These are phyloP conservation scores for Neolamprologus variostigma DNA, from an alignment of 2,113 vertebrate species.

Conservation along the genomic window DNA sequence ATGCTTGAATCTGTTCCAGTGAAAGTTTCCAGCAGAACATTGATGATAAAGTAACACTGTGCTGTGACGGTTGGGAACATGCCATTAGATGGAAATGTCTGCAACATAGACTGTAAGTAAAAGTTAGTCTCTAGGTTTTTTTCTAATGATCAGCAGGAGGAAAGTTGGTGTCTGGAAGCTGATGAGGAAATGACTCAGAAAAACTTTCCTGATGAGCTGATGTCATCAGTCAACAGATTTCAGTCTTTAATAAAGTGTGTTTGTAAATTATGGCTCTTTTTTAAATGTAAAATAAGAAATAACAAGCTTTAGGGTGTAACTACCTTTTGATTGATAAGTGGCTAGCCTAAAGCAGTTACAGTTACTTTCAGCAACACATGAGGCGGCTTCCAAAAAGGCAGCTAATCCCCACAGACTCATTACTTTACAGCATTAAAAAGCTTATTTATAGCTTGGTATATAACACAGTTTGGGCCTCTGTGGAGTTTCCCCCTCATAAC, in stretches of 20 bases:
- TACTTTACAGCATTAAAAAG: not conserved
- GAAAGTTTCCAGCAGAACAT: not conserved
- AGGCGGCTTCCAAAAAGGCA: rapidly evolving
- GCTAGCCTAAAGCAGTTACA: not conserved
- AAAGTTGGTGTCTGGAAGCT: not conserved
- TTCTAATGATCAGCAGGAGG: not conserved
- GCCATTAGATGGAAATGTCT: not conserved
- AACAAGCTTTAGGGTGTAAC: not conserved
- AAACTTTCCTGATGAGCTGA: not conserved
- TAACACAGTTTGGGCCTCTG: not conserved
- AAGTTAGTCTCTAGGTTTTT: not conserved
- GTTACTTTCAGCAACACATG: not conserved
- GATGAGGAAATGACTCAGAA: not conserved
- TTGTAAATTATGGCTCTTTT: not conserved
- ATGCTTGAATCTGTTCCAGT: not conserved
- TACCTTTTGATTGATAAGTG: not conserved
- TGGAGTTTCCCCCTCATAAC: not conserved
- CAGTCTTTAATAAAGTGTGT: rapidly evolving
- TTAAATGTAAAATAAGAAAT: not conserved
- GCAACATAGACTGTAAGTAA: not conserved
- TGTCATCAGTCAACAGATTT: not conserved
- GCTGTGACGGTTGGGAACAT: not conserved
- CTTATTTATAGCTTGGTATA: not conserved
- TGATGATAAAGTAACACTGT: not conserved
- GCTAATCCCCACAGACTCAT: not conserved